Base-by-base conservation (phyloP, 2,113 vertebrate species). In the Ibidorhyncha struthersii region DNA sequence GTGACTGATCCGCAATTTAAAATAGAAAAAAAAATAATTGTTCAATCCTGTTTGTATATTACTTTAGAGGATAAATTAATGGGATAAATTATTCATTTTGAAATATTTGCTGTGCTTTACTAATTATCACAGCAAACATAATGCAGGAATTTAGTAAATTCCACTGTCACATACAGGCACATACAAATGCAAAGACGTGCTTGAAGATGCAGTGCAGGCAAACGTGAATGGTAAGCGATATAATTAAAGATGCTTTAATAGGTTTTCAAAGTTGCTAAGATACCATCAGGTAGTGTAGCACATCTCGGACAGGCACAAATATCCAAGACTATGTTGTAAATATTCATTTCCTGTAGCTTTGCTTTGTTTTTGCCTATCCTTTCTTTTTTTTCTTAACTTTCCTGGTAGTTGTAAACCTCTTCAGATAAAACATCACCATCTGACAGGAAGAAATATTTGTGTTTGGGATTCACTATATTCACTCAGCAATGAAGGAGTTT, bases 191-290 rank as follows among this genome's bases (percentile, higher is more conserved):
- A 62, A 62, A 87, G 52, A 79, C 45, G 69, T 53, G 61, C 41
- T 70, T 88, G 65, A 62, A 90, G 86, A 90, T 2, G 7, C n/a
- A 86, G 84, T 92, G 86, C 73, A 90, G 84, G 70, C 83, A 82
- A 36, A 62, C 18, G 3, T 77, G 73, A 85, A 69, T 27, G 76
- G 80, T 40, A 71, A 59, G 30, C 73, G 53, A 86, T 77, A 94
- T 82, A 96, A 97, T 94, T 95, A 95, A 92, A 93, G 50, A 88
- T 36, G 49, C 36, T 82, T 92, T 95, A 90, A 93, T 80, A 89
- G 81, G 45, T 90, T 96, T 82, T 90, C 93, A 82, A 94, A 97
- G 94, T 95, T 97, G 93, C 92, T 97, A 95, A 97, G 95, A 93
- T 93, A 96, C 91, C 14, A 7, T 43, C 83, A 91, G 79, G 93